Evolutionary conservation across 2,797 vertebrate genomes (phyloP), one percentile per base, ranked within the genome.

Genomic region (Lepidocolaptes lacrymiger): DNA sequence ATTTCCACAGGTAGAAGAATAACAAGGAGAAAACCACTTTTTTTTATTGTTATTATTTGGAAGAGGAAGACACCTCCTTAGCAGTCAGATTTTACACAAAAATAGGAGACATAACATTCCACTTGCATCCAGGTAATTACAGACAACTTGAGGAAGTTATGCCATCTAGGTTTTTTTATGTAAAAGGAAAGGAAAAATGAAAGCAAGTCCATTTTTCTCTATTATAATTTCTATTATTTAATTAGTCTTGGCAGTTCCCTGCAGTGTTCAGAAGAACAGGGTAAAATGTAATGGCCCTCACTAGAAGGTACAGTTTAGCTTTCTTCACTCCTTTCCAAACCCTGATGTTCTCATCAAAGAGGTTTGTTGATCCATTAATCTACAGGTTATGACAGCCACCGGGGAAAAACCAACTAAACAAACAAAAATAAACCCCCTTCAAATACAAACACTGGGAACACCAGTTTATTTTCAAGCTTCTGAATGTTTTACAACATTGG

Each of bases 381-480:
- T 66, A 21, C 17, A 27, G 52, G 14, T 46, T 56, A 39, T 7
- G 15, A 27, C 10, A 13, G 37, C 1, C 27, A 55, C 2, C 20
- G 20, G 8, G 10, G 3, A 0, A 6, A 62, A 6, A 51, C 8
- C 30, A 26, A 39, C n/a, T 7, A 21, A 54, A 1, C 12, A 68
- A 68, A 16, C 5, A 16, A 76, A 49, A 37, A 30, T 19, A 30
- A 30, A 10, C 51, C 28, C 8, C 4, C 3, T 20, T 59, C 41
- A 49, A 49, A 13, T 24, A 49, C 32, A 84, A 75, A 72, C 22
- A 55, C 9, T 15, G 55, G 36, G 59, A 79, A 48, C 19, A 6
- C 16, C 66, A 51, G 7, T 91, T 87, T 91, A 87, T 94, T 96
- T 93, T 81, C n/a, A 76, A 79, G 36, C 15, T 82, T 66, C 43